Base-by-base conservation (phyloP, 2,113 vertebrate genomes). In the Neodon shergylaensis region DNA sequence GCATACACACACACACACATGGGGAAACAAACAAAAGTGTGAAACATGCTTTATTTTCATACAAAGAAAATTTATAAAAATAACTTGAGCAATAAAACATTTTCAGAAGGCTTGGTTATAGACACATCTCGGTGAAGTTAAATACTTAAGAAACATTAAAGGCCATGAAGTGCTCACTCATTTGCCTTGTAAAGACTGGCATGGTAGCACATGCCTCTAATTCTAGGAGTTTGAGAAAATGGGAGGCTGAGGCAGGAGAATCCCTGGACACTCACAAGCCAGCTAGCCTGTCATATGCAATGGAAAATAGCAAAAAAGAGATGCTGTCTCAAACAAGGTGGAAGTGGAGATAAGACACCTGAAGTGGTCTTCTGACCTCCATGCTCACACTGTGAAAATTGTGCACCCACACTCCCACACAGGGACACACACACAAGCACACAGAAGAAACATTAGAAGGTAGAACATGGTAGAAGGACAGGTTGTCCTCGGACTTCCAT, bases 11-110 rank as follows among this genome's bases (percentile, higher is more conserved):
- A 49, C 49, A 54, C 14, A 54, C 52, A 49, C 10, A 7, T 2
- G 49, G 49, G 49, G 49, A 49, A 49, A 54, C 14, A n/a, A n/a
- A n/a, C n/a, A 36, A 83, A 90, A 77, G 49, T 92, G 14, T 3
- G 79, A 7, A 70, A 70, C 5, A 65, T 76, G 26, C 3, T 70
- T 92, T 76, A 73, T 94, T 96, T 96, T 90, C n/a, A 91, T 77
- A 68, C 7, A 44, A n/a, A 58, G 54, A 74, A 92, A 42, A 65
- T 61, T 88, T 88, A 78, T 1, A 79, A 85, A 94, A 88, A 22
- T 70, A 17, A 68, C 21, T 79, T 91, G 24, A 19, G 7, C 14
- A 82, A 90, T 86, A 82, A 92, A 79, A 85, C 7, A 66, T 82
- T 76, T 70, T 84, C 79, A 96, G 36, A 73, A 94, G 61, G 26